Conservation (phyloP, 2,888 invertebrate genomes). For the Macrophya alboannulata region DNA sequence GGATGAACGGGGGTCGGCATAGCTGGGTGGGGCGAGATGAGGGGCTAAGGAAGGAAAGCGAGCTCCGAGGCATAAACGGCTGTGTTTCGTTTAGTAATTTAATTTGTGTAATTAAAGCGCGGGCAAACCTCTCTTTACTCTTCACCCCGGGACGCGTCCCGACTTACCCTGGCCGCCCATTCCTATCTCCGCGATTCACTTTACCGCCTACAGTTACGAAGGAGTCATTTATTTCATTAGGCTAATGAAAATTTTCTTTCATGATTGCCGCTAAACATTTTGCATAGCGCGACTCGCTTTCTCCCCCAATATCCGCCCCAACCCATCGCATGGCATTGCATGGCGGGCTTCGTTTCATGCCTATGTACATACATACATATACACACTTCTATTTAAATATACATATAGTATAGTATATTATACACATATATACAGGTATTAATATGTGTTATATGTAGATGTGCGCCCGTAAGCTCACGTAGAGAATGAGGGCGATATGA, state of each 20-base stretch:
- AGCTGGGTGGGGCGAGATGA: slow-evolving; percentile 25
- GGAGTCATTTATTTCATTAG: slow-evolving; percentile 73
- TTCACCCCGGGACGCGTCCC: slow-evolving; percentile 55
- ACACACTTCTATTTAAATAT: neutral
- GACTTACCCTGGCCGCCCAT: slow-evolving; percentile 59
- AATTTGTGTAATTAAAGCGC: slow-evolving; percentile 74
- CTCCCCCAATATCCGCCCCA: neutral
- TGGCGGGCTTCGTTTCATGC: neutral
- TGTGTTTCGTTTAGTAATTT: slow-evolving; percentile 72
- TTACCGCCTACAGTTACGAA: slow-evolving; percentile 62
- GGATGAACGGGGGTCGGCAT: slow-evolving; percentile 37
- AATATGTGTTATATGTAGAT: neutral
- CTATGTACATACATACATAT: neutral
- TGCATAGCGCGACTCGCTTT: slow-evolving; percentile 53
- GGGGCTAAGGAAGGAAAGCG: slow-evolving; percentile 22
- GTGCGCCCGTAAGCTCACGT: neutral
- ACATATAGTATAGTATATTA: neutral
- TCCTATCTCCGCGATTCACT: slow-evolving; percentile 55
- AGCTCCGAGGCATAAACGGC: slow-evolving; percentile 52
- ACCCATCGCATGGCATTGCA: neutral
- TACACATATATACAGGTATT: neutral
- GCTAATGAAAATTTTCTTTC: slow-evolving; percentile 72
- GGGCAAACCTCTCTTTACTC: slow-evolving; percentile 57
- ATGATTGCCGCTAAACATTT: slow-evolving; percentile 60
- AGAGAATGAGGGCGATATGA: slow-evolving; percentile 20